Conservation (phyloP, 2,113 vertebrate genomes). For the Prionailurus viverrinus region DNA sequence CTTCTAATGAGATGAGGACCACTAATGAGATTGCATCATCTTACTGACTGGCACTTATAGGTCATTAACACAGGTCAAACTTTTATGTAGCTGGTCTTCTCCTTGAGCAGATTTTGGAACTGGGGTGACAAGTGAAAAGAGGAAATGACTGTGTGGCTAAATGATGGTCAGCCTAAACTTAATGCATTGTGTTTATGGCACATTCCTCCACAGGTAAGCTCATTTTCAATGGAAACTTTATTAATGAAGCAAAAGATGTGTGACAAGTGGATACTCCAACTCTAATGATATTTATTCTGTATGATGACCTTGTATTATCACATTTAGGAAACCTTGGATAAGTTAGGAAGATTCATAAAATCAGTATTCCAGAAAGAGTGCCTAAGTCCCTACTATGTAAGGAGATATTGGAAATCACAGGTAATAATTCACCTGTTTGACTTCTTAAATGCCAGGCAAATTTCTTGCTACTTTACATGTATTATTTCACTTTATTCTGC, state of each 20-base stretch:
- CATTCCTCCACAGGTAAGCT: constrained; percentile 46
- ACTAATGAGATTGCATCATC: constrained; percentile 46
- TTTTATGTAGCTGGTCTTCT: constrained; percentile 56
- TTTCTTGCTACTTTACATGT: background rate
- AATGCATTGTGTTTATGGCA: background rate
- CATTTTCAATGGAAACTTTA: constrained; percentile 74
- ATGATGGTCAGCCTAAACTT: background rate
- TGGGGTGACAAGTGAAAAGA: background rate
- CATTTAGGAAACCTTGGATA: background rate
- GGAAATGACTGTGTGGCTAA: background rate
- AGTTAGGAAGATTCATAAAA: background rate
- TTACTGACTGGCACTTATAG: background rate
- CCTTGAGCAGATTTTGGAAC: constrained; percentile 46
- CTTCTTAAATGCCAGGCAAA: constrained; percentile 17
- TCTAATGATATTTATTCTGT: background rate
- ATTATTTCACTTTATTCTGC: constrained; percentile 36
- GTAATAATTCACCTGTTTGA: background rate
- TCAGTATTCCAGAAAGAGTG: background rate
- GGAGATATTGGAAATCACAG: background rate
- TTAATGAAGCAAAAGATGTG: constrained; percentile 53
- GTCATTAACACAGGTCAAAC: constrained; percentile 74
- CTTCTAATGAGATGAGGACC: constrained; percentile 61
- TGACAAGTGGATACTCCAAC: background rate
- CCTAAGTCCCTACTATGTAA: background rate
- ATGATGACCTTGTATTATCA: constrained; percentile 26